Base-by-base conservation (phyloP, 2,113 vertebrate species). In the Pogonocichla stellata region DNA sequence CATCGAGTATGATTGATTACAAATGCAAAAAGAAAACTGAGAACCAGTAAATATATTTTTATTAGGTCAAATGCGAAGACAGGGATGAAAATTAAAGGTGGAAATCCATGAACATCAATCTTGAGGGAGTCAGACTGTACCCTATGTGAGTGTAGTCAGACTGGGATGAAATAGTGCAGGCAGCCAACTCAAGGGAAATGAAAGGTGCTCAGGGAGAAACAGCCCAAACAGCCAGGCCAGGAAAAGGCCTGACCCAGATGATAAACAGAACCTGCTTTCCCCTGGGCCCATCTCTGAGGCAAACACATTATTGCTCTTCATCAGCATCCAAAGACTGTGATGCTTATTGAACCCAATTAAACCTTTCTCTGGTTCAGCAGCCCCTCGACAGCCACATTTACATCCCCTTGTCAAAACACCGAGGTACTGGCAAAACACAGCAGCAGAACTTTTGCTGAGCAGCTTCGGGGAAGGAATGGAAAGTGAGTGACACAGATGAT, bases 401-500 rank as follows among this genome's bases (percentile, higher is more conserved):
- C 93, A 88, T 86, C 91, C 60, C 75, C 90, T 93, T 86, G 93
- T 94, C 88, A 95, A 71, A 96, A 83, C 80, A 93, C 79, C 3
- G 24, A 90, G 79, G 88, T n/a, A 78, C 64, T 94, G 95, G 90
- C 92, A 71, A 94, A 90, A 80, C 31, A 50, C 79, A 78, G 88
- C 82, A 86, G 72, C 93, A 95, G 86, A 96, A 96, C 92, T 96
- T 96, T 80, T 3, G 5, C 80, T 64, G 93, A 95, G 83, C 90
- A 94, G 95, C 95, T 96, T 93, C 88, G 86, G 95, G 95, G 93
- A 81, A 95, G 88, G 60, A 83, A 33, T 11, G 72, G 93, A 75
- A 84, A 97, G 88, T 94, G 94, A 96, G 69, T 96, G 95, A 93
- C 94, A 96, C 48, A 83, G 92, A 93, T 96, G 96, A 97, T 96